Evolutionary conservation across 2,797 vertebrate genomes (phyloP).

Genomic region (Sebastes aleutianus): DNA sequence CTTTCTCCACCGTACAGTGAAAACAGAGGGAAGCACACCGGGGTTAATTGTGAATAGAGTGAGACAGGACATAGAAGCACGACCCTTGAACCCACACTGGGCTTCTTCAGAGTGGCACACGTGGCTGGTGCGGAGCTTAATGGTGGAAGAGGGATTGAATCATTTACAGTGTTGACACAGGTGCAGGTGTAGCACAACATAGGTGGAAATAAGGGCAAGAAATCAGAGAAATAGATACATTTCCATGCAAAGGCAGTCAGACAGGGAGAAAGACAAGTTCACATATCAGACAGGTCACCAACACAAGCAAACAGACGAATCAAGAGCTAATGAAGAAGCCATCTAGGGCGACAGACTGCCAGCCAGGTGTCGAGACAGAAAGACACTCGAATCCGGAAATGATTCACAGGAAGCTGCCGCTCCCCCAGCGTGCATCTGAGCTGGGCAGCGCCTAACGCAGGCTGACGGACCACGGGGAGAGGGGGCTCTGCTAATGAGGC

Average conservation of each 20-base stretch:
- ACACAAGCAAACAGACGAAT: not conserved
- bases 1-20: constrained; percentile 79
- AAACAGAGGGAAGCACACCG: constrained; percentile 87
- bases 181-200: not conserved
- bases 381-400: constrained; percentile 61
- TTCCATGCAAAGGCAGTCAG: not conserved
- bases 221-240: not conserved
- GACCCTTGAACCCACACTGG: constrained; percentile 79
- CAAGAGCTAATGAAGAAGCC: not conserved
- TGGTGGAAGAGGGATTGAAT: constrained; percentile 11
- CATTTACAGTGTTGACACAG: not conserved
- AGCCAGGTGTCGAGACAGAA: constrained; percentile 57
- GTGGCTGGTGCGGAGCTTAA: constrained; percentile 58
- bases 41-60: constrained; percentile 92
- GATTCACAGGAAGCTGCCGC: constrained; percentile 68
- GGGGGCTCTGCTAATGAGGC: constrained; percentile 85
- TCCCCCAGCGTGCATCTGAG: constrained; percentile 80
- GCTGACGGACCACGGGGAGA: constrained; percentile 85
- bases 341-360: not conserved
- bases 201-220: not conserved
- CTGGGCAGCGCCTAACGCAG: constrained; percentile 83
- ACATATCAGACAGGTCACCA: not conserved
- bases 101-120: constrained; percentile 80
- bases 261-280: not conserved
- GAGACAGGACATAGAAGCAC: constrained; percentile 83